Base-by-base conservation (phyloP, 2,888 invertebrate genomes). In the Nowickia ferox region DNA sequence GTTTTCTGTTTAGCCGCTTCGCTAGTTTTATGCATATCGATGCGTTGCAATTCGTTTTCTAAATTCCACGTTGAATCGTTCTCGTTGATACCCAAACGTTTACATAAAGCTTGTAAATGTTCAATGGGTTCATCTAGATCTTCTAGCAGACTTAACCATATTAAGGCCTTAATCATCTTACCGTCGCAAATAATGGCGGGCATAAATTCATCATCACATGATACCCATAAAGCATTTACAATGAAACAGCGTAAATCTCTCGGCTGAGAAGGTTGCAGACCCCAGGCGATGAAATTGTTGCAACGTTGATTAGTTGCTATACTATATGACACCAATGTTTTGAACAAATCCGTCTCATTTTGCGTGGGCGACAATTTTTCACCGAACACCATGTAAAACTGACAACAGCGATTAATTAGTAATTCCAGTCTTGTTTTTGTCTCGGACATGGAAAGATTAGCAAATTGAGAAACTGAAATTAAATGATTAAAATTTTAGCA, bases 241-340 rank as follows among this genome's bases (percentile, higher is more conserved):
- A 92, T 91, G 68, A 91, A 92, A 19, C 90, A 87, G 13, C 92
- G 91, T n/a, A 93, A 84, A 40, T 91, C 91, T 0, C 90, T 87
- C 0, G 92, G 90, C 2, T 92, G 91, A 48, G 90, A 90, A 0
- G 92, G 92, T 75, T 91, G 90, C 38, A 93, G 76, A 0, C 92
- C 92, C 93, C 93, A 93, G n/a, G 91, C 91, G 19, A 93, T 90
- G n/a, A 93, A 90, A 87, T 91, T 92, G 71, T 91, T 91, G 84
- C 91, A 92, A 3, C 92, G 90, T 42, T 91, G 90, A 88, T 92
- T 91, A 10, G 92, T 92, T 22, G 91, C 89, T 38, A 93, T 90
- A 11, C 92, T 89, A 63, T 92, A 90, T 2, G 89, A 88, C 40
- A 93, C 91, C 15, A 93, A 88, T 42, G 90, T 80, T 83, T 93